phyloP scores from a whole-genome alignment of 1,140 invertebrate genomes.

The Conus ventricosus region DNA sequence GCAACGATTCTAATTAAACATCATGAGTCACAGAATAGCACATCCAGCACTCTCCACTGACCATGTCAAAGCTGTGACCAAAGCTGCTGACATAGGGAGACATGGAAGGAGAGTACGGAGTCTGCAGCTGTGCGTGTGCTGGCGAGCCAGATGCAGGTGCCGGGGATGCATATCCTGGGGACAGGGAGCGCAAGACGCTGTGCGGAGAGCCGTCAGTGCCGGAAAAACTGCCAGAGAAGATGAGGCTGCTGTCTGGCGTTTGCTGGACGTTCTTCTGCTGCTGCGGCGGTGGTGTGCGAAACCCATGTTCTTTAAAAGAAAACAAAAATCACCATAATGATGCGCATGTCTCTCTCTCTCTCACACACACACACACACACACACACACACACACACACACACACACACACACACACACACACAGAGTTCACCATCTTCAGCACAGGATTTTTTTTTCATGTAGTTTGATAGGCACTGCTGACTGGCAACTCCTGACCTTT shows the following conservation, averaged over 20 bases:
- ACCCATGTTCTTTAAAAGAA: conserved; percentile 40
- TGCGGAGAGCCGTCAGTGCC: conserved; percentile 31
- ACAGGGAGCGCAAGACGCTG: conserved; percentile 11
- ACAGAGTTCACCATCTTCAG: too few species aligned
- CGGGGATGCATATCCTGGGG: conserved; percentile 22
- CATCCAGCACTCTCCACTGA: neutral
- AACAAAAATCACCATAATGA: neutral
- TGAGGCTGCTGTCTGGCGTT: conserved; percentile 19
- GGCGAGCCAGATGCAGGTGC: conserved; percentile 7
- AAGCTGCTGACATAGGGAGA: neutral
- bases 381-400: neutral
- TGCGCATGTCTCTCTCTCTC: too few species aligned
- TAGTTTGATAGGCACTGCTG: too few species aligned
- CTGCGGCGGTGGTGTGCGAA: conserved; percentile 36
- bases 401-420: neutral
- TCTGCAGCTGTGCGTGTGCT: neutral
- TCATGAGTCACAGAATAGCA: too few species aligned
- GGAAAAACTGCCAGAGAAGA: conserved; percentile 40
- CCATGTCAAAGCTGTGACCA: conserved; percentile 23
- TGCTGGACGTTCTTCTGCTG: neutral
- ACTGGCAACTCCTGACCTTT: too few species aligned
- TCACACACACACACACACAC: too few species aligned
- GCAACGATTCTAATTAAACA: too few species aligned
- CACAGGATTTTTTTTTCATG: too few species aligned
- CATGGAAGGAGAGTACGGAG: conserved; percentile 23